A percentile compares a stretch with the other conserved stretches of the same genome.
These are phyloP conservation scores for Adoxophyes honmai DNA, from an alignment of 1,140 invertebrate genomes.

Conservation along the genomic window DNA sequence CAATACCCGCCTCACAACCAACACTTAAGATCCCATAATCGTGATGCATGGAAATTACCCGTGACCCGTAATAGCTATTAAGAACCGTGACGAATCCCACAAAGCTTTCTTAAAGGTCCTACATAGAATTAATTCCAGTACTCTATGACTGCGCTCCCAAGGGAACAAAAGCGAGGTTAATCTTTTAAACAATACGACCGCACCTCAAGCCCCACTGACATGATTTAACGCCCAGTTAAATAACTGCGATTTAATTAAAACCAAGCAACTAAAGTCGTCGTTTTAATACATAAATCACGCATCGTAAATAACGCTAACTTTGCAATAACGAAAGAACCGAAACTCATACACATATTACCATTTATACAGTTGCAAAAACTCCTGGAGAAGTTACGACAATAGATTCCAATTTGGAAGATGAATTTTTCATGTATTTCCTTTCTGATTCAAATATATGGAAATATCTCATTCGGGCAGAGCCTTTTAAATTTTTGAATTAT, in stretches of 20 bases:
- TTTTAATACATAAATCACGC: too few relatives aligned
- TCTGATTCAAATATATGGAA: too few relatives aligned
- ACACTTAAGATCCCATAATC: constrained; percentile 7
- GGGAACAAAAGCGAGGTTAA: constrained; percentile 25
- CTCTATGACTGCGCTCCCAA: constrained; percentile 19
- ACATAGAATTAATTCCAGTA: constrained; percentile 42
- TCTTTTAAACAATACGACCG: constrained; percentile 26
- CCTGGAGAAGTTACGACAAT: too few relatives aligned
- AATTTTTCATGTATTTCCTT: too few relatives aligned
- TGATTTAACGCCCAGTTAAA: constrained; percentile 8
- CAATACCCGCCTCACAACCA: not conserved
- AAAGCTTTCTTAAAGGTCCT: constrained; percentile 28
- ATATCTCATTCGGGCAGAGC: too few relatives aligned
- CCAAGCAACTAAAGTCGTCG: too few relatives aligned
- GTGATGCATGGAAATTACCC: constrained; percentile 15
- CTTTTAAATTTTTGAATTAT: too few relatives aligned
- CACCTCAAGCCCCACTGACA: constrained; percentile 12
- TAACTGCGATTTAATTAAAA: constrained; percentile 13
- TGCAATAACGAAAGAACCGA: too few relatives aligned
- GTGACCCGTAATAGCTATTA: constrained; percentile 14
- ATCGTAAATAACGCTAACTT: too few relatives aligned
- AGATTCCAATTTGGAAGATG: too few relatives aligned
- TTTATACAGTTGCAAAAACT: too few relatives aligned
- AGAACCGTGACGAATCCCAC: constrained; percentile 20
- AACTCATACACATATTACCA: too few relatives aligned